A percentile compares a stretch with the other conserved stretches of the same genome.
phyloP scores from a whole-genome alignment of 2,113 vertebrate species.

The Anoplopoma fimbria region DNA sequence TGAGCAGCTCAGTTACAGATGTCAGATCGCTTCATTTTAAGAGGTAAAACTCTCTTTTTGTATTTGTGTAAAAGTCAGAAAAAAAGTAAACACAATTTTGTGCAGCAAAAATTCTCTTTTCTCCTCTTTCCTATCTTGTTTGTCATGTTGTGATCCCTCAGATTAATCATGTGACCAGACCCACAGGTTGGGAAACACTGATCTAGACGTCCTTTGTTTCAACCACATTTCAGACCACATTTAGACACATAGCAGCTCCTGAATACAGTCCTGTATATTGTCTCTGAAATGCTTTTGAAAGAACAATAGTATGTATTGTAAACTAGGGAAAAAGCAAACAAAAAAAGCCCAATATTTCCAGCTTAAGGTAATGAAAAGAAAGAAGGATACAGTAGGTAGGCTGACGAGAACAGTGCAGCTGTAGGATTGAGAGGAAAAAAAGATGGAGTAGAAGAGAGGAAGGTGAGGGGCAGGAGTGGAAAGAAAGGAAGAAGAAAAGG shows the following conservation, averaged over 20 bases:
- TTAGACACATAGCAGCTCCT: no score
- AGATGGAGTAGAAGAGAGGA: background rate
- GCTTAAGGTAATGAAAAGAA: background rate
- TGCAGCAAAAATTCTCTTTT: background rate
- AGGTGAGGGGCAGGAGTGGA: constrained; percentile 10
- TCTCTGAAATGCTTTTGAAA: no score
- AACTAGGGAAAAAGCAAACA: no score
- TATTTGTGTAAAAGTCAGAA: background rate
- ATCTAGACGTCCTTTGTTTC: background rate
- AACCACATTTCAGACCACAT: background rate
- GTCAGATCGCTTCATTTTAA: background rate
- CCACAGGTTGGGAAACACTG: background rate
- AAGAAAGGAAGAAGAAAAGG: constrained; percentile 62
- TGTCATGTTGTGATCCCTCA: background rate
- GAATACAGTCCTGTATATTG: no score
- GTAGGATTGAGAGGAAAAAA: background rate
- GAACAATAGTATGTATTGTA: no score
- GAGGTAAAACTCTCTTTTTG: background rate
- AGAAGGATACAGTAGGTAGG: background rate
- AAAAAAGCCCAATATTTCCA: background rate
- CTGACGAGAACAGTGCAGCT: background rate
- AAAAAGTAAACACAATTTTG: background rate
- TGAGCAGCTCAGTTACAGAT: background rate
- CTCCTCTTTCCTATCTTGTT: background rate
- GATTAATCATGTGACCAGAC: background rate